Evolutionary conservation across 1,140 invertebrate genomes (phyloP), one percentile per base, ranked within the genome.

Genomic region (Drosophila pachea): DNA sequence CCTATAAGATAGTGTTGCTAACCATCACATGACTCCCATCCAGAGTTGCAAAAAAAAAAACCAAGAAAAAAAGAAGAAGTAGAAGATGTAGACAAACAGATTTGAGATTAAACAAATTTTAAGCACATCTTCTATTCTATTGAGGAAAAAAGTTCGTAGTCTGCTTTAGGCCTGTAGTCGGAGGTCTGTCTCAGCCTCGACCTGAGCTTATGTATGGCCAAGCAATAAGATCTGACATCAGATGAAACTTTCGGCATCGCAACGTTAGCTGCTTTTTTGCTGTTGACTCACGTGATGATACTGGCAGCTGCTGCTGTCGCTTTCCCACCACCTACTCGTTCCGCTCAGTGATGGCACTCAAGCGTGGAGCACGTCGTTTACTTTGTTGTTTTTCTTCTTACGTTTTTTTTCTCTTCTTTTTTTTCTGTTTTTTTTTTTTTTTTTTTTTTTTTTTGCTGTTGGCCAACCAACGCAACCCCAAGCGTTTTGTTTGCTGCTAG

Each of bases 381-480:
- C 38, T 8, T 40, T 43, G 22, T 40, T 48, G 42, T 29, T 50
- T 40, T 40, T 68, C 42, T 48, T 62, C 42, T 47, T 43, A 50
- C 74, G 62, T 54, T 55, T 56, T 8, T 56, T 40, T 58, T 8
- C 40, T 42, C 8, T 38, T 45, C 63, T 72, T 38, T 3, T 22
- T n/a, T n/a, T n/a, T n/a, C n/a, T 50, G 45, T 40, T 68, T 42
- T 48, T 62, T 42, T 47, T 43, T 55, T 78, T 68, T 59, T 55
- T 56, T 8, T 56, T 40, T 58, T 11, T 40, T 42, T 8, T 38
- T 45, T 68, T 72, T 43, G 69, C 64, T 62, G 62, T 67, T 66
- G 66, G 50, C 48, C 62, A 82, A 77, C 83, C 71, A 83, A 77
- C 55, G 78, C 62, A 61, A 59, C 61, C 43, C 66, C 74, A 71